Evolutionary conservation across 2,113 vertebrate genomes (phyloP), one percentile per base, ranked within the genome.

Genomic region (Serranochromis macrocephalus): DNA sequence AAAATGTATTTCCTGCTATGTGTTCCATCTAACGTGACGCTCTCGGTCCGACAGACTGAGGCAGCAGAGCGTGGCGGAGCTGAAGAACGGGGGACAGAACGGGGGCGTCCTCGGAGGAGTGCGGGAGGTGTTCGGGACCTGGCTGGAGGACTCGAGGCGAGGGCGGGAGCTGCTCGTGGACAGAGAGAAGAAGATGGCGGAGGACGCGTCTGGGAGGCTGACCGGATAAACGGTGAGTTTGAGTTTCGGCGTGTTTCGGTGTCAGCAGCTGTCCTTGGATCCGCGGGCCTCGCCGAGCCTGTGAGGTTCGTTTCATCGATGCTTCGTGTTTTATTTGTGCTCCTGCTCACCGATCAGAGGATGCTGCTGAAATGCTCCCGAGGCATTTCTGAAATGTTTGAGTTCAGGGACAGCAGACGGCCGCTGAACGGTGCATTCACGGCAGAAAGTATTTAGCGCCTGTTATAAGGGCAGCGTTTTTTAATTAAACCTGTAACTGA

Each of bases 131-230:
- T 94, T 96, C 0, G 94, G 96, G 0, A 97, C 91, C 91, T 99
- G 97, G 96, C 94, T 97, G 82, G 96, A 97, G 90, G 96, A 97
- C 86, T 95, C 96, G 0, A 87, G 89, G 85, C 92, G 93, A 82
- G 90, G 85, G 75, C 88, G 97, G 1, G 97, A 98, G 0, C 95
- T 96, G 82, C 83, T 94, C 71, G 97, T 97, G 1, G 97, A 98
- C 94, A 26, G 94, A 0, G 97, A 97, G 6, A 94, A 92, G 86
- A 95, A 93, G 89, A 88, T 93, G 89, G 40, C 86, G 31, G 94
- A 94, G 88, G 94, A 95, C 57, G 92, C 97, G 90, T 96, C 96
- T 9, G 97, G 97, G 93, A 96, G 96, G 85, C 90, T 95, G 96
- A 95, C 96, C 31, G 94, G 92, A 82, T 94, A 89, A 94, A 89